phyloP scores from a whole-genome alignment of 1,140 invertebrate species.

The Drosophila sturtevanti region DNA sequence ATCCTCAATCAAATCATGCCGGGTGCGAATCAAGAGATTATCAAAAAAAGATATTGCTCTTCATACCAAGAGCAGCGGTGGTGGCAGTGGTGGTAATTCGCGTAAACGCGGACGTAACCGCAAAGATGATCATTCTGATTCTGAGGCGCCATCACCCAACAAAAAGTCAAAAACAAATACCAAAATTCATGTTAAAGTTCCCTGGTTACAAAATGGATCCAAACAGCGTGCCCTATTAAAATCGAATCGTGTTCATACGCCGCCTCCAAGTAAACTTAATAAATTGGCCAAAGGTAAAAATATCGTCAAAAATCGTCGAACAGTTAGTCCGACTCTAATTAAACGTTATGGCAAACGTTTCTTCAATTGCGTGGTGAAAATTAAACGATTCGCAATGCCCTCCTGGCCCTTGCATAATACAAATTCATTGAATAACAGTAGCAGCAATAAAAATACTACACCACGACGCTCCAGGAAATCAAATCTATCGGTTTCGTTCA shows the following conservation, averaged over 20 bases:
- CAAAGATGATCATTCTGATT: background rate
- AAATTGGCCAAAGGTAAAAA: background rate
- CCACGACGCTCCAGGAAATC: constrained; percentile 15
- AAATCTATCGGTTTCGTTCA: constrained; percentile 61
- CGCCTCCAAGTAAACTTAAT: constrained; percentile 27
- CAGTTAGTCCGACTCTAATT: constrained; percentile 9
- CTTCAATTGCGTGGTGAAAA: constrained; percentile 43
- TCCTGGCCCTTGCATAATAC: constrained; percentile 14
- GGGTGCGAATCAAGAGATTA: constrained; percentile 30
- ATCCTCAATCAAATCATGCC: background rate
- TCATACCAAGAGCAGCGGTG: background rate
- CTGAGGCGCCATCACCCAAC: background rate
- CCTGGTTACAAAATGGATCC: constrained; percentile 21
- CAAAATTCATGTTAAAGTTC: constrained; percentile 44
- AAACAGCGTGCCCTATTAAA: background rate
- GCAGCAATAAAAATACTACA: background rate
- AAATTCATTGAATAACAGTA: background rate
- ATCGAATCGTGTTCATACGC: constrained; percentile 20
- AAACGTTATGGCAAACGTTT: constrained; percentile 28
- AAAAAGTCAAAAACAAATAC: constrained; percentile 18
- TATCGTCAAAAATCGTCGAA: background rate
- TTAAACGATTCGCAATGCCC: constrained; percentile 20
- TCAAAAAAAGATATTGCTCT: background rate
- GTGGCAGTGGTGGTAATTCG: background rate
- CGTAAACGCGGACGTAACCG: constrained; percentile 13